Conservation (phyloP, 2,113 vertebrate species). For the Chitala chitala region DNA sequence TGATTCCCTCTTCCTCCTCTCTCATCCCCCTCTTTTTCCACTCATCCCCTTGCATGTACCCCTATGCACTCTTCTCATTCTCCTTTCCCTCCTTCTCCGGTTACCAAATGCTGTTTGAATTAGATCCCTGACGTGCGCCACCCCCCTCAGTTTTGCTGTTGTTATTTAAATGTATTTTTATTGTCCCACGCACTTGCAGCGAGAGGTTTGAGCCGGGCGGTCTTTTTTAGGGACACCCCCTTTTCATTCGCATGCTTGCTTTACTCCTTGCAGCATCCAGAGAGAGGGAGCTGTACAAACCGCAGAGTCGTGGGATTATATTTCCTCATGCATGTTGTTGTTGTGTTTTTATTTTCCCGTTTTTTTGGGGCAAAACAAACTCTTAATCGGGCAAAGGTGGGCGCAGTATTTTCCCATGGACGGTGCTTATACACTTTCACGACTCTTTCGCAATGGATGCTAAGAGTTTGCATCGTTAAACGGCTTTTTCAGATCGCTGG, state of each 20-base stretch:
- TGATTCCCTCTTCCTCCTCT: background rate
- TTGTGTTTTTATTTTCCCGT: background rate
- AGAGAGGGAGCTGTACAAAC: background rate
- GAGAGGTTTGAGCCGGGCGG: background rate
- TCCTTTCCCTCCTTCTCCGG: slow-evolving; percentile 15
- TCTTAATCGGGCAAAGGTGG: background rate
- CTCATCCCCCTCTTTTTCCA: background rate
- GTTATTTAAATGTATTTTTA: slow-evolving; percentile 2
- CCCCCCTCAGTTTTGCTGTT: slow-evolving; percentile 8
- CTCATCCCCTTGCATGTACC: background rate
- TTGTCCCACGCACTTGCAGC: background rate
- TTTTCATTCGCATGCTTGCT: slow-evolving; percentile 5
- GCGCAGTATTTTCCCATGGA: background rate
- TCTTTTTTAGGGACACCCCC: background rate
- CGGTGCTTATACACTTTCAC: background rate
- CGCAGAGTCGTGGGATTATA: slow-evolving; percentile 6
- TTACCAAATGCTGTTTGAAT: slow-evolving; percentile 13
- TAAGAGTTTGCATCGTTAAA: background rate
- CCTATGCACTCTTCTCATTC: background rate
- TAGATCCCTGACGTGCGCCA: slow-evolving; percentile 1
- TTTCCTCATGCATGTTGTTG: no score
- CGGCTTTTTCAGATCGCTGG: background rate
- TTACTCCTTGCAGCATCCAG: background rate
- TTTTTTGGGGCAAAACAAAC: background rate
- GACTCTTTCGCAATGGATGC: background rate